Conservation (phyloP, 2,888 invertebrate genomes). For the Acleris laterana region DNA sequence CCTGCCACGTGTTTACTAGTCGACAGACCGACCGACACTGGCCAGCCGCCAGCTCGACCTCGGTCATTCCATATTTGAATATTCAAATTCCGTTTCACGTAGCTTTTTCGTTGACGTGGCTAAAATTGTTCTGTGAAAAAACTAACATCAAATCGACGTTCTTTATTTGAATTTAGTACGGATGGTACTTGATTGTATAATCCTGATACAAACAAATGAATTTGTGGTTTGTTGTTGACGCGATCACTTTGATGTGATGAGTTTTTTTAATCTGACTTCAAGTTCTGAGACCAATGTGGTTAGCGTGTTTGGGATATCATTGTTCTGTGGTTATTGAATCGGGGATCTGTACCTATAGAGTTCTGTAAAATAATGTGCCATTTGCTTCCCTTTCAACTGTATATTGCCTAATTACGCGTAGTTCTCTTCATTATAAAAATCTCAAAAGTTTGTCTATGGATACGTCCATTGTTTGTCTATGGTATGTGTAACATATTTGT, state of each 20-base stretch:
- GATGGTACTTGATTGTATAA: slow-evolving; percentile 74
- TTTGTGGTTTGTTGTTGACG: slow-evolving; percentile 7
- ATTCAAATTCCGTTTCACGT: slow-evolving; percentile 50
- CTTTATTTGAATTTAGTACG: slow-evolving; percentile 53
- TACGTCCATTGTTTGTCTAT: slow-evolving; percentile 61
- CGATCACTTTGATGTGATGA: slow-evolving; percentile 24
- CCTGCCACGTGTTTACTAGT: slow-evolving; percentile 78
- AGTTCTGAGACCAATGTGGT: slow-evolving; percentile 59
- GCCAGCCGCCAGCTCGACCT: slow-evolving; percentile 15
- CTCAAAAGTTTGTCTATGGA: slow-evolving; percentile 57
- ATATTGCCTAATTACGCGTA: slow-evolving; percentile 61
- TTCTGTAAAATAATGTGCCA: slow-evolving; percentile 77
- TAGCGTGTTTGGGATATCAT: slow-evolving; percentile 50
- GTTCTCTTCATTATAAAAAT: slow-evolving; percentile 49
- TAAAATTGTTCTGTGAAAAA: slow-evolving; percentile 69
- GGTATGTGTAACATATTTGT: slow-evolving; percentile 59
- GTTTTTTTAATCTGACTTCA: slow-evolving; percentile 40
- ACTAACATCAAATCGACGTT: slow-evolving; percentile 32
- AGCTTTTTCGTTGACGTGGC: slow-evolving; percentile 64
- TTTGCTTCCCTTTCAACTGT: slow-evolving; percentile 73
- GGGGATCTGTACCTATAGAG: slow-evolving; percentile 55
- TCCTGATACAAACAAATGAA: slow-evolving; percentile 55
- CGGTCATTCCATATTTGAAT: slow-evolving; percentile 48
- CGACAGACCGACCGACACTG: slow-evolving; percentile 45
- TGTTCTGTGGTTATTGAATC: slow-evolving; percentile 53